A percentile compares a stretch with the other conserved stretches of the same genome.
Conservation (phyloP, 2,888 invertebrate species). For the Cataglyphis albicans region DNA sequence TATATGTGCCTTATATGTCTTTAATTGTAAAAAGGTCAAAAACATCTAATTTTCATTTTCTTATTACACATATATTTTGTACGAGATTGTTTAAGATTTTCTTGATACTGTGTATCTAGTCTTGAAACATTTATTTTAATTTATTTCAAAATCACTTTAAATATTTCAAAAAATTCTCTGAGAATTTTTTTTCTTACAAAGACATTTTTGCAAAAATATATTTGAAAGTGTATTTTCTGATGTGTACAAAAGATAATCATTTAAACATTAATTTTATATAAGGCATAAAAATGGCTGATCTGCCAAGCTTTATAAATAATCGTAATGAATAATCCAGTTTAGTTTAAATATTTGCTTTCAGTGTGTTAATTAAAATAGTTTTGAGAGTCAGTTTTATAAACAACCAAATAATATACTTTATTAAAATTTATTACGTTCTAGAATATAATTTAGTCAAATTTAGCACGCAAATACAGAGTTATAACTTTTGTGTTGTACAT, state of each 20-base stretch:
- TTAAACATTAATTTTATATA: slow-evolving; percentile 7
- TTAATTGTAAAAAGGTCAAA: not conserved
- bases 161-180: slow-evolving; percentile 9
- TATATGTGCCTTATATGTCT: slow-evolving; percentile 15
- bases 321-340: slow-evolving; percentile 11
- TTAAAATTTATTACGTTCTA: slow-evolving; percentile 39
- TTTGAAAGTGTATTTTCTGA: not conserved
- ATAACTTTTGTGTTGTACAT: slow-evolving; percentile 32
- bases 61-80: not conserved
- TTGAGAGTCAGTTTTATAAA: slow-evolving; percentile 21
- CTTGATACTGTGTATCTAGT: not conserved
- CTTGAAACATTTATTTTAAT: not conserved
- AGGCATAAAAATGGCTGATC: not conserved
- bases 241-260: slow-evolving; percentile 1
- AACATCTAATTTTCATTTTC: slow-evolving; percentile 5
- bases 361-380: slow-evolving; percentile 8
- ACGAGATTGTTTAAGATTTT: not conserved
- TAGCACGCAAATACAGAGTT: not conserved
- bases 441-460: slow-evolving; percentile 16
- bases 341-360: not conserved
- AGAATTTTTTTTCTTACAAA: not conserved
- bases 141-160: not conserved
- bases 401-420: slow-evolving; percentile 36
- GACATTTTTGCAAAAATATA: not conserved
- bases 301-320: slow-evolving; percentile 8